A percentile compares a stretch with the other conserved stretches of the same genome.
phyloP scores from a whole-genome alignment of 2,797 vertebrate genomes.

The Chrosomus eos region DNA sequence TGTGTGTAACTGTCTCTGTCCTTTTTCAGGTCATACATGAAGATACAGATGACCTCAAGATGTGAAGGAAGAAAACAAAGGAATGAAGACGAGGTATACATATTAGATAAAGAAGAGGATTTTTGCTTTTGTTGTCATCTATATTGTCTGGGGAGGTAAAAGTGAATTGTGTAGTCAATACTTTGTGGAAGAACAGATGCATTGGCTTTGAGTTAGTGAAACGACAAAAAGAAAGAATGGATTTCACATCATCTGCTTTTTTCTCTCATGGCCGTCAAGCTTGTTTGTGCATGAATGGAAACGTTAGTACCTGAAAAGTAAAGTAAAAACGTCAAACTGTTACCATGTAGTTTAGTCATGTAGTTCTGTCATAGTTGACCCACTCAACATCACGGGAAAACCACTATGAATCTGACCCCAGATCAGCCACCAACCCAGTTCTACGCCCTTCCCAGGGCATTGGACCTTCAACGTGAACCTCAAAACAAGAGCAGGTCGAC shows the following conservation, averaged over 20 bases:
- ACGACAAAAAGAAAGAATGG: background rate
- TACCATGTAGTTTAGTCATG: slow-evolving; percentile 7
- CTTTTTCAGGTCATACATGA: slow-evolving; percentile 10
- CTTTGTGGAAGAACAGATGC: background rate
- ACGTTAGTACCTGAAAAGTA: background rate
- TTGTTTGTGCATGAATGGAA: slow-evolving; percentile 2
- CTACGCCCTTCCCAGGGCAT: background rate
- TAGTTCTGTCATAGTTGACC: slow-evolving; percentile 2
- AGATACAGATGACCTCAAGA: background rate
- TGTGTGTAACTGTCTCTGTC: slow-evolving; percentile 16
- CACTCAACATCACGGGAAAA: background rate
- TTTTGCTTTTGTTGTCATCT: slow-evolving; percentile 2
- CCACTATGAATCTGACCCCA: slow-evolving; percentile 67
- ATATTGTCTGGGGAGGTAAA: background rate
- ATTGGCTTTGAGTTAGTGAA: background rate
- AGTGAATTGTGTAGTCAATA: background rate
- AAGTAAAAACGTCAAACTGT: background rate
- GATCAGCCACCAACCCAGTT: slow-evolving; percentile 48
- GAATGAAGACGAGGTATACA: slow-evolving; percentile 6
- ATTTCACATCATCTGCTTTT: slow-evolving; percentile 18
- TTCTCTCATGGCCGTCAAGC: background rate
- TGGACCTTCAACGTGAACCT: slow-evolving; percentile 25
- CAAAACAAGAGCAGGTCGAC: background rate
- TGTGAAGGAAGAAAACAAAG: background rate
- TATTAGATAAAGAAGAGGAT: slow-evolving; percentile 7